Evolutionary conservation across 2,113 vertebrate genomes (phyloP).

Genomic region (Coracopsis vasa): DNA sequence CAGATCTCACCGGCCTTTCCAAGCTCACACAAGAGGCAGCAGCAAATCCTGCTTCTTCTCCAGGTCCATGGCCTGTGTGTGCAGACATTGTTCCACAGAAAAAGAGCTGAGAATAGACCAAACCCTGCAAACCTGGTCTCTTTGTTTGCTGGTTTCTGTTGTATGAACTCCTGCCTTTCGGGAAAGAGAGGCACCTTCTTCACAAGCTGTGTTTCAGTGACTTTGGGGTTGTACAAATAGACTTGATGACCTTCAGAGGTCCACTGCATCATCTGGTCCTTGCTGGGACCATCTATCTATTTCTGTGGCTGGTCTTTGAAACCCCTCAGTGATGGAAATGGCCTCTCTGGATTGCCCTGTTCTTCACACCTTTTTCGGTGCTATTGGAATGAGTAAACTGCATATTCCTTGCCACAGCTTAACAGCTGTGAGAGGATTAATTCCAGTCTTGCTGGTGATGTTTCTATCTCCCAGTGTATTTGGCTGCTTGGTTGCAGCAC

Average conservation of each 20-base stretch:
- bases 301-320: not conserved
- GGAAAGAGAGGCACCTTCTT: not conserved
- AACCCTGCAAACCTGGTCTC: too few relatives aligned
- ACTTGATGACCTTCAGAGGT: not conserved
- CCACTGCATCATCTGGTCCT: not conserved
- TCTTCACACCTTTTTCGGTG: not conserved
- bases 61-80: accelerated
- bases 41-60: not conserved
- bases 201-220: not conserved
- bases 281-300: not conserved
- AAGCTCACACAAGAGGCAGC: not conserved
- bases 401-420: not conserved
- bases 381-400: not conserved
- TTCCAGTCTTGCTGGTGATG: not conserved
- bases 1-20: not conserved
- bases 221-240: not conserved
- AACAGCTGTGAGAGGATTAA: not conserved
- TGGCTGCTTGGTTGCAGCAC: not conserved
- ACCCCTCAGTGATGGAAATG: not conserved
- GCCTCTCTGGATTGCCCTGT: not conserved
- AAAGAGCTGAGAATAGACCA: not conserved
- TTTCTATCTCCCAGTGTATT: not conserved
- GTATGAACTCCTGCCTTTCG: not conserved
- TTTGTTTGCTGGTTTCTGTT: not conserved
- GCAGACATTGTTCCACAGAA: not conserved